Percentiles rank a stretch among this genome's conserved stretches.
These are phyloP conservation scores for Volucella bombylans DNA, from an alignment of 2,888 invertebrate species.

Conservation along the genomic window DNA sequence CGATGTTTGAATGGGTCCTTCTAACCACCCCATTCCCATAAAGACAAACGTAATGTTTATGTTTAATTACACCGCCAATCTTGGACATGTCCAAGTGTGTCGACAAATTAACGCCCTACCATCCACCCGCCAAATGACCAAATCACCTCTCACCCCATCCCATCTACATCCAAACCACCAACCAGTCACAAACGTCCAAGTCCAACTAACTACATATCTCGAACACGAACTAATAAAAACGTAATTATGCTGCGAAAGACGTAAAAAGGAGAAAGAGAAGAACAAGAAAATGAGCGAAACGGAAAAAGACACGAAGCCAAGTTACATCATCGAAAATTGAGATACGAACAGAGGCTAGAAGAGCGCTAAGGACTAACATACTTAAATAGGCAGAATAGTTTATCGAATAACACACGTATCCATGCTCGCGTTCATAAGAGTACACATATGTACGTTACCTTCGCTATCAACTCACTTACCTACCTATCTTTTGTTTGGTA, in stretches of 20 bases:
- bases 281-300: background rate
- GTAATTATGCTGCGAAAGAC: constrained; percentile 18
- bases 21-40: background rate
- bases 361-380: constrained; percentile 37
- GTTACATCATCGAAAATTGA: constrained; percentile 39
- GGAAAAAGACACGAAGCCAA: background rate
- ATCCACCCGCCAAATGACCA: constrained; percentile 5
- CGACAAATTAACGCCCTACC: constrained; percentile 11
- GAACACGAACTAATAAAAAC: constrained; percentile 35
- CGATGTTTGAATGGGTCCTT: background rate
- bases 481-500: background rate
- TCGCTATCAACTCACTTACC: constrained; percentile 29
- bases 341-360: constrained; percentile 2
- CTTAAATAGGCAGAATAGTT: constrained; percentile 41
- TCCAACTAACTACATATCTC: background rate
- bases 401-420: constrained; percentile 22
- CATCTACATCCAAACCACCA: no score
- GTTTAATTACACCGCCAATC: constrained; percentile 8
- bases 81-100: constrained; percentile 22
- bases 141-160: background rate
- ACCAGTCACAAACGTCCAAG: background rate
- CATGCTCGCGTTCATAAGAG: background rate
- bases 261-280: background rate
- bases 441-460: background rate
- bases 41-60: background rate